These are phyloP conservation scores for Gavialis gangeticus DNA, from an alignment of 2,113 vertebrate species.

Conservation along the genomic window DNA sequence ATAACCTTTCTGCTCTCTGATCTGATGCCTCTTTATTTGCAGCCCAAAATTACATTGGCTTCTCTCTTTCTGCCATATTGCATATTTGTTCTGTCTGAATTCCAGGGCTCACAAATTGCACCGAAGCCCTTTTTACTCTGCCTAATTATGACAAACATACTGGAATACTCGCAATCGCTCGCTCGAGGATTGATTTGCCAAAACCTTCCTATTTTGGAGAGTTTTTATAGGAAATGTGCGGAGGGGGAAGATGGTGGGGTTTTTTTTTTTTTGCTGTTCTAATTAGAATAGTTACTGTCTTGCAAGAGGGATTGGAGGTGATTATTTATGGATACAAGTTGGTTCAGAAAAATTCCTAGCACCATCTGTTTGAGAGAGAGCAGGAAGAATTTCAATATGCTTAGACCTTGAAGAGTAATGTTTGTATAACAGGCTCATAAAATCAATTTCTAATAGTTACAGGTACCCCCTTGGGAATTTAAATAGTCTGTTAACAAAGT, in stretches of 20 bases:
- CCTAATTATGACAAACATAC: conserved; percentile 36
- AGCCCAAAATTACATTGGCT: not conserved
- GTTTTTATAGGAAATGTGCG: conserved; percentile 56
- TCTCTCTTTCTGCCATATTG: not conserved
- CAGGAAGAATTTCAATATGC: conserved; percentile 81
- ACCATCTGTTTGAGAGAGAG: conserved; percentile 84
- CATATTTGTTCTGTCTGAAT: not conserved
- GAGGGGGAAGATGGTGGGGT: conserved; percentile 61
- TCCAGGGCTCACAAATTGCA: not conserved
- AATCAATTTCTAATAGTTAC: conserved; percentile 82
- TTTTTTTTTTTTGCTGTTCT: conserved; percentile 28
- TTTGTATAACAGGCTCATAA: conserved; percentile 81
- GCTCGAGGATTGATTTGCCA: conserved; percentile 40
- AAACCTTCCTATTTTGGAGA: conserved; percentile 33
- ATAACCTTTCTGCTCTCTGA: not conserved
- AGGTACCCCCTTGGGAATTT: conserved; percentile 81
- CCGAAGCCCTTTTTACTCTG: not conserved
- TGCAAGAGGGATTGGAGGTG: conserved; percentile 66
- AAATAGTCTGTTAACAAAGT: conserved; percentile 78
- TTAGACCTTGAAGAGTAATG: conserved; percentile 82
- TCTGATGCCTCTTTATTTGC: not conserved
- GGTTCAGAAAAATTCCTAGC: conserved; percentile 80
- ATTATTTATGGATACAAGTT: conserved; percentile 83
- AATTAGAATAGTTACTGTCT: conserved; percentile 77
- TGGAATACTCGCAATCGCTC: not conserved